Conservation (phyloP, 1,140 invertebrate species). For the Bactericera cockerelli region DNA sequence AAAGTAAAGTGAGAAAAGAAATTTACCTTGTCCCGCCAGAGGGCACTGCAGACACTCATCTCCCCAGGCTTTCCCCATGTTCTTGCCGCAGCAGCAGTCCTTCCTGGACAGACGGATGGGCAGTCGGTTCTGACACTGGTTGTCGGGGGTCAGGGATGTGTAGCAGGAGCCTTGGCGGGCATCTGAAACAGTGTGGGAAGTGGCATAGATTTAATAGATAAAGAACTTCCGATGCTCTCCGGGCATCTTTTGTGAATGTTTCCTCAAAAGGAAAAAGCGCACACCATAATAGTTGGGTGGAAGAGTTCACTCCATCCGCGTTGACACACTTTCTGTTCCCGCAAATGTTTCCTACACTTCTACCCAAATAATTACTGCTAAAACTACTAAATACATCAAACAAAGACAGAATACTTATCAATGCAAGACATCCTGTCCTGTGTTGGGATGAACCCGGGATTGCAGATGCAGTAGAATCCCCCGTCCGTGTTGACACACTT, state of each 20-base stretch:
- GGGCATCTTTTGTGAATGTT: too few species aligned
- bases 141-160: slow-evolving; percentile 44
- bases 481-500: slow-evolving; percentile 73
- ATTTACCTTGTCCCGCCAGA: slow-evolving; percentile 46
- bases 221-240: too few species aligned
- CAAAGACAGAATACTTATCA: too few species aligned
- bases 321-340: slow-evolving; percentile 64
- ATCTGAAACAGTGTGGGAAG: slow-evolving; percentile 38
- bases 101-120: slow-evolving; percentile 54
- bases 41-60: slow-evolving; percentile 64
- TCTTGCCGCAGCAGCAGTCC: slow-evolving; percentile 77
- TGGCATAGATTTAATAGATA: not conserved
- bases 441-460: slow-evolving; percentile 66
- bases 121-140: slow-evolving; percentile 50
- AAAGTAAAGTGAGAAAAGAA: too few species aligned
- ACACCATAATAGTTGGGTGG: too few species aligned
- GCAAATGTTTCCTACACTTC: too few species aligned
- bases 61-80: slow-evolving; percentile 77
- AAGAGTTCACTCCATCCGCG: slow-evolving; percentile 67
- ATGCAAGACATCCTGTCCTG: slow-evolving; percentile 67
- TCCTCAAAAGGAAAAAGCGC: too few species aligned
- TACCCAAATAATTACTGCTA: too few species aligned
- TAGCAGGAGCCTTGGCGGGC: slow-evolving; percentile 67
- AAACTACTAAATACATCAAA: too few species aligned
- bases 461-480: slow-evolving; percentile 70